Evolutionary conservation across 2,888 invertebrate species (phyloP), one percentile per base, ranked within the genome.

Genomic region (Sarcophaga variegata): DNA sequence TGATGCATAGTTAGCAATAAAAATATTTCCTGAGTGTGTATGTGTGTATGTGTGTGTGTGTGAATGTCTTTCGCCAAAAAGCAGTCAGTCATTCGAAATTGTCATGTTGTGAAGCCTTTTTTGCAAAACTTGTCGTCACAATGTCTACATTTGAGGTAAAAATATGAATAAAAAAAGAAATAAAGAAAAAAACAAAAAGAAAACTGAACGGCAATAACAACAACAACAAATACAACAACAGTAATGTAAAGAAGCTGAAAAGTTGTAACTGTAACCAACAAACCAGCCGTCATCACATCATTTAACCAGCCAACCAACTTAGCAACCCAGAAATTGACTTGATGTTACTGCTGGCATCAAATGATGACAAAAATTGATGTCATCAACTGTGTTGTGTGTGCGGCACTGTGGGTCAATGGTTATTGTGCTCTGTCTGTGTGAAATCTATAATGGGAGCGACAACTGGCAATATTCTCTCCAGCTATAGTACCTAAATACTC

Each of bases 121-220:
- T 27, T 3, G 17, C 10, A 8, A 10, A 54, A 27, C 17, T 59
- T 27, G 62, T 63, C 74, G 74, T 74, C 74, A 63, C 45, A 47
- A 20, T 45, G 74, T 74, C 74, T 74, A 63, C 45, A 45, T 74
- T 74, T 74, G 45, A 47, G 37, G 47, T 74, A 63, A 47, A 27
- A 63, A 14, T 45, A 37, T 20, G 12, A 27, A 63, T 27, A 59
- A 6, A 70, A 22, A 63, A n/a, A 27, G 4, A 69, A 22, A 69
- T 14, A 6, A 63, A 63, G 5, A 63, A 11, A 63, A 63, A 25
- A 12, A 49, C 0, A 72, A 12, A 22, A 45, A 45, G 62, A 74
- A 45, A 37, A 62, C 45, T 14, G 45, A 47, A 47, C 62, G 63
- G 17, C 25, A 45, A n/a, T n/a, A n/a, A 20, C 20, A 20, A 67